Conservation (phyloP, 2,888 invertebrate species). For the Patella ulyssiponensis region DNA sequence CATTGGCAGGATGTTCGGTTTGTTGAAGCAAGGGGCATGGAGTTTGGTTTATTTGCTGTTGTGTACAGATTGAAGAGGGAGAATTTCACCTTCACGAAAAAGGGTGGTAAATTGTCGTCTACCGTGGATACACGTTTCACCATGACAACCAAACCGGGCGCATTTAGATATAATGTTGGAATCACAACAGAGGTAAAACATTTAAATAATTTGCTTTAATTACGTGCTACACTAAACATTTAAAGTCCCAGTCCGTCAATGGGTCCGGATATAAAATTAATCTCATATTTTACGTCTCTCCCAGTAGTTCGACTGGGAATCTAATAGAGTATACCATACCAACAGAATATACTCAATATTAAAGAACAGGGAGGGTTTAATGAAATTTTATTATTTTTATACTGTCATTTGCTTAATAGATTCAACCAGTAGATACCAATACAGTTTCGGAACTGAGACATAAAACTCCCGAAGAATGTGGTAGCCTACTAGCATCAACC, state of each 20-base stretch:
- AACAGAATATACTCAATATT: too few relatives aligned
- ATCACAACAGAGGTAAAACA: conserved; percentile 56
- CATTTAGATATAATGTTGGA: conserved; percentile 48
- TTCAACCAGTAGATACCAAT: conserved; percentile 59
- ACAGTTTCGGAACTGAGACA: conserved; percentile 55
- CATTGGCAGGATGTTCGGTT: conserved; percentile 59
- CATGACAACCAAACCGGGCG: conserved; percentile 50
- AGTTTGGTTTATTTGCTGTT: conserved; percentile 57
- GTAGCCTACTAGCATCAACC: conserved; percentile 50
- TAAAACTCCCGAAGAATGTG: conserved; percentile 46
- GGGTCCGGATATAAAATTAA: too few relatives aligned
- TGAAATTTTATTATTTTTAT: too few relatives aligned
- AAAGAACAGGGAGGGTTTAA: too few relatives aligned
- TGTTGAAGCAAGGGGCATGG: conserved; percentile 51
- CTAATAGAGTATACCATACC: too few relatives aligned
- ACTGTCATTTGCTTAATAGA: conserved; percentile 39
- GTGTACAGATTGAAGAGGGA: conserved; percentile 57
- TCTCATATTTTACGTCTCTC: too few relatives aligned
- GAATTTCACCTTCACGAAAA: conserved; percentile 44
- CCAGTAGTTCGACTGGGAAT: too few relatives aligned
- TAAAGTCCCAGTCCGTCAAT: too few relatives aligned
- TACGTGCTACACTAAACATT: too few relatives aligned
- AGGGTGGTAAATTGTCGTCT: conserved; percentile 57
- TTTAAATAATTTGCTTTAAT: too few relatives aligned
- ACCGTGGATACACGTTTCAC: conserved; percentile 60